Conservation (phyloP, 2,113 vertebrate genomes). For the Dryoscopus gambensis region DNA sequence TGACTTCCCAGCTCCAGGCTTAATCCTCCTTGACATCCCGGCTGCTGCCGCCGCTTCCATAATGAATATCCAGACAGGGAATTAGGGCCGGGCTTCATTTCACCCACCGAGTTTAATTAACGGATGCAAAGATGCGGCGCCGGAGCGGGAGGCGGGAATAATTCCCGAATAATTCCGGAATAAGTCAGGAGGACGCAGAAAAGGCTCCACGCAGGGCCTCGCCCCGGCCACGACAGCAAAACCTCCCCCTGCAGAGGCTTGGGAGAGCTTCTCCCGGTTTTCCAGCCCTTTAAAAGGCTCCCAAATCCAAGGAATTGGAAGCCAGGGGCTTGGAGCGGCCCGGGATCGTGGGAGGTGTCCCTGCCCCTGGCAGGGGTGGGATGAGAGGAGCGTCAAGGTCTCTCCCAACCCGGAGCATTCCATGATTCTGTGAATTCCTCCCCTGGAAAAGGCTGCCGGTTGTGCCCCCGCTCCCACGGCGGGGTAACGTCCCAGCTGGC, state of each 20-base stretch:
- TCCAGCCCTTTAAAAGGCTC: neutral
- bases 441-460: fast-evolving
- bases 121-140: neutral
- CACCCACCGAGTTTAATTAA: neutral
- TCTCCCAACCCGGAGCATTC: neutral
- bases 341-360: neutral
- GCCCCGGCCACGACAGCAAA: fast-evolving
- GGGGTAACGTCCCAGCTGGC: neutral
- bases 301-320: neutral
- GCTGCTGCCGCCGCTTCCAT: neutral
- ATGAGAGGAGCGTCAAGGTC: neutral
- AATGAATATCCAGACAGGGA: neutral
- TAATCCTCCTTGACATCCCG: conserved; percentile 22
- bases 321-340: neutral
- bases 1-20: neutral
- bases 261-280: neutral
- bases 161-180: neutral
- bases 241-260: neutral
- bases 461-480: neutral
- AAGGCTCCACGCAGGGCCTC: fast-evolving
- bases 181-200: neutral
- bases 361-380: neutral
- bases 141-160: neutral
- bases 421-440: neutral
- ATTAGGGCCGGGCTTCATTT: neutral